Evolutionary conservation across 2,797 vertebrate species (phyloP).

Genomic region (Euthynnus affinis): DNA sequence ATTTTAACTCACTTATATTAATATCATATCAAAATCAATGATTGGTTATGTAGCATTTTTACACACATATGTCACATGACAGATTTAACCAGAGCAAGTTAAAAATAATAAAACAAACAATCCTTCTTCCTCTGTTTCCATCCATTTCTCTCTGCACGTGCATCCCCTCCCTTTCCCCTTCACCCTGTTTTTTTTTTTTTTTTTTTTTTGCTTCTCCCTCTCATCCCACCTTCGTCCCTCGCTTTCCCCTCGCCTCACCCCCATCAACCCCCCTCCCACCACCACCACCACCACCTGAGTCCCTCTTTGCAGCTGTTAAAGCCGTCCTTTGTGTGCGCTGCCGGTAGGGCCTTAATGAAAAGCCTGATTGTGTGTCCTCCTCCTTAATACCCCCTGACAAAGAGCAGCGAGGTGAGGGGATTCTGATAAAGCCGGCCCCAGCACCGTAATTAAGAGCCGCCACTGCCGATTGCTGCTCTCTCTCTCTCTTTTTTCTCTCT

Average conservation of each 20-base stretch:
- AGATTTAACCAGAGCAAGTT: too few species aligned
- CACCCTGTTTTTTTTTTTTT: conserved; percentile 41
- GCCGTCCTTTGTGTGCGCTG: conserved; percentile 91
- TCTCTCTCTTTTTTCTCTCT: conserved; percentile 15
- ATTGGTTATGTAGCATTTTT: not conserved
- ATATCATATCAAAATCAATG: not conserved
- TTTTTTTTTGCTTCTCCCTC: conserved; percentile 30
- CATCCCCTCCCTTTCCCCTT: not conserved
- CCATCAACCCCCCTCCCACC: not conserved
- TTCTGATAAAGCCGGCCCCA: conserved; percentile 91
- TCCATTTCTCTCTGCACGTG: not conserved
- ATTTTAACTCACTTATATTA: not conserved
- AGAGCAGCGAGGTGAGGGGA: conserved; percentile 92
- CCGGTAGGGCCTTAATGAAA: conserved; percentile 92
- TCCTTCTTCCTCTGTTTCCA: not conserved
- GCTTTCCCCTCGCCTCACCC: conserved; percentile 3
- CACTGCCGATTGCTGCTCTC: conserved; percentile 74
- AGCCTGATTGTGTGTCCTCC: conserved; percentile 94
- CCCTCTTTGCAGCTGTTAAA: conserved; percentile 84
- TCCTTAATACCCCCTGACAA: conserved; percentile 94
- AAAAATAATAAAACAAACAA: too few species aligned
- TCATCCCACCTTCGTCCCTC: conserved; percentile 40
- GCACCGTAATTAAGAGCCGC: conserved; percentile 94
- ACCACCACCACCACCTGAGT: conserved; percentile 68
- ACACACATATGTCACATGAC: not conserved